Conservation (phyloP, 2,113 vertebrate genomes). For the Mormyrus lacerda region DNA sequence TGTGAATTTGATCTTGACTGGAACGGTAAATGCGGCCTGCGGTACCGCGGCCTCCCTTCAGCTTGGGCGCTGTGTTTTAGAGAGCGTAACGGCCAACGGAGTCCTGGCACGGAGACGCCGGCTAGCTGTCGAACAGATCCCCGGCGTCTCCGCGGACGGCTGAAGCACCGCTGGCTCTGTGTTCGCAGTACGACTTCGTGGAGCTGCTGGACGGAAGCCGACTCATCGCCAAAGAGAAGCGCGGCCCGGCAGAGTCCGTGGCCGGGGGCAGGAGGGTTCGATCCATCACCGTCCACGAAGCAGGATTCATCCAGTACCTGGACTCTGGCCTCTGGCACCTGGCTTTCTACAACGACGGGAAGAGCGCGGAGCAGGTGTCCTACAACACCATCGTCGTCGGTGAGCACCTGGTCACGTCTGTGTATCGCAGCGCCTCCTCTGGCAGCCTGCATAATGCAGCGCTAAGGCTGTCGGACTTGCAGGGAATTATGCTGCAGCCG, state of each 20-base stretch:
- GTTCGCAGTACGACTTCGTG: constrained; percentile 89
- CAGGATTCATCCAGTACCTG: constrained; percentile 95
- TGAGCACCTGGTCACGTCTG: constrained; percentile 49
- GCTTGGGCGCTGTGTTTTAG: neutral
- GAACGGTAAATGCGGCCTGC: neutral
- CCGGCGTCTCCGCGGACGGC: neutral
- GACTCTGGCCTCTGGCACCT: constrained; percentile 95
- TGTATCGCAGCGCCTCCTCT: neutral
- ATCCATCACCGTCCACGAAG: constrained; percentile 81
- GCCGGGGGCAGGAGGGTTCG: constrained; percentile 62
- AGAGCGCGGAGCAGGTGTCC: constrained; percentile 80
- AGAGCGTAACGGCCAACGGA: neutral
- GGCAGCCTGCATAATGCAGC: neutral
- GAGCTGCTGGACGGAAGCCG: constrained; percentile 93
- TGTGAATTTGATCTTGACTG: neutral
- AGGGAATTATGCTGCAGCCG: neutral
- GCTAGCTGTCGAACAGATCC: neutral
- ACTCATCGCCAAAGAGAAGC: constrained; percentile 84
- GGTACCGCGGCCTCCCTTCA: neutral
- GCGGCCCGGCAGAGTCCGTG: constrained; percentile 65
- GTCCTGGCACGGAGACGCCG: neutral
- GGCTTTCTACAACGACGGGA: constrained; percentile 96
- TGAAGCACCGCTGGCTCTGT: constrained; percentile 12
- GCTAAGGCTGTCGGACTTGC: neutral
- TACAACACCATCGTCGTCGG: constrained; percentile 93